Percentiles rank a stretch among this genome's conserved stretches.
phyloP scores from a whole-genome alignment of 2,113 vertebrate genomes.

The Mesoclemmys tuberculata region DNA sequence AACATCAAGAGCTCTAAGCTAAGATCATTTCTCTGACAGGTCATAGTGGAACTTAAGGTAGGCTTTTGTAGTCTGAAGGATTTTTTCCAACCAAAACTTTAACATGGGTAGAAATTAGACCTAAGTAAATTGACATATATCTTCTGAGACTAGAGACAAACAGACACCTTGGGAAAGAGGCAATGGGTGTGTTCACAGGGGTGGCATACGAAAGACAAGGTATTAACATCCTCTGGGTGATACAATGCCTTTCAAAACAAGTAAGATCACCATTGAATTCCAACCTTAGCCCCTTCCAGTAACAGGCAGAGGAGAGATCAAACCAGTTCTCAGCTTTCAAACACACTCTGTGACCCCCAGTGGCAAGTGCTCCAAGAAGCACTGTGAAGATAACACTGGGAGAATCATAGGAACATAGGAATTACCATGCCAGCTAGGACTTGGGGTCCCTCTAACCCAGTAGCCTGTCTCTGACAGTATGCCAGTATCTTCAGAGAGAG shows the following conservation, averaged over 20 bases:
- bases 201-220: neutral
- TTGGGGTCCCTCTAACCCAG: neutral
- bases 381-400: neutral
- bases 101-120: neutral
- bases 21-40: neutral
- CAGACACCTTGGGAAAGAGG: slow-evolving; percentile 14
- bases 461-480: neutral
- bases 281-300: neutral
- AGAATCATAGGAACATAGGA: neutral
- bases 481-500: neutral
- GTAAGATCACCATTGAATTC: neutral
- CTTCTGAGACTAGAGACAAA: neutral
- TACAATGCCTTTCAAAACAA: neutral
- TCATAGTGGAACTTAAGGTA: neutral
- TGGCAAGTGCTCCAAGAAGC: neutral
- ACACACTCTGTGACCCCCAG: neutral
- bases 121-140: neutral
- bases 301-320: neutral
- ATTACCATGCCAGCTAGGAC: neutral
- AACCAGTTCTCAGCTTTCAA: neutral
- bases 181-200: neutral
- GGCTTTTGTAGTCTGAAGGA: neutral
- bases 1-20: neutral
- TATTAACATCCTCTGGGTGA: slow-evolving; percentile 14
- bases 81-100: neutral